Conservation (phyloP, 2,797 vertebrate species). For the Microhierax caerulescens region DNA sequence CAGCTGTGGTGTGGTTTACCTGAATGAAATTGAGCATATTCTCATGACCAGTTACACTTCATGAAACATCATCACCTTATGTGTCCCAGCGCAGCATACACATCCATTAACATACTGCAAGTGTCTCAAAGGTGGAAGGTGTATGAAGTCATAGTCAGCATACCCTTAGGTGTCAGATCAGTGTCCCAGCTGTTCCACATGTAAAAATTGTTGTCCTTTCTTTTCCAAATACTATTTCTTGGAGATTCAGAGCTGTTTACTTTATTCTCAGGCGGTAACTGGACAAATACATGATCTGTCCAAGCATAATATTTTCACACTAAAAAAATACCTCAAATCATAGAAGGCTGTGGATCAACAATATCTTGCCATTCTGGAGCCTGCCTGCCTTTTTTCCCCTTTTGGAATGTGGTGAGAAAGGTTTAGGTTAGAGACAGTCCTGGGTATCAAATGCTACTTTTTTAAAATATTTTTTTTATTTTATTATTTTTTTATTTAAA, state of each 20-base stretch:
- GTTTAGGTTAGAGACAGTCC: background rate
- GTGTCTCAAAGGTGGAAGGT: conserved; percentile 31
- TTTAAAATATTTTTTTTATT: background rate
- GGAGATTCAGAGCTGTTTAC: conserved; percentile 55
- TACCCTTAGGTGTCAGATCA: conserved; percentile 9
- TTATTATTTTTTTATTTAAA: background rate
- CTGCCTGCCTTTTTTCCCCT: background rate
- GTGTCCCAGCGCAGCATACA: background rate
- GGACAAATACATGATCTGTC: conserved; percentile 49
- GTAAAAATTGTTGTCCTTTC: conserved; percentile 52
- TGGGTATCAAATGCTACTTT: background rate
- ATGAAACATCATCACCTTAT: conserved; percentile 16
- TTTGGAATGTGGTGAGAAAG: conserved; percentile 7
- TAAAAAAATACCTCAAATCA: conserved; percentile 64
- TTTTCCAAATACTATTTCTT: conserved; percentile 63
- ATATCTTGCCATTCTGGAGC: conserved; percentile 47
- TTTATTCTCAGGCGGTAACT: conserved; percentile 58
- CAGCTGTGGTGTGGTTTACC: background rate
- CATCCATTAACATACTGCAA: background rate
- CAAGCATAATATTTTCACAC: conserved; percentile 68
- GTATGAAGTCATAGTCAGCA: conserved; percentile 20
- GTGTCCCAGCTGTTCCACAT: conserved; percentile 22
- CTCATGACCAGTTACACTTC: background rate
- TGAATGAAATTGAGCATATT: conserved; percentile 25
- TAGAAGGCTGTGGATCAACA: conserved; percentile 64